phyloP scores from a whole-genome alignment of 2,888 invertebrate species.

The Chymomyza procnemis region DNA sequence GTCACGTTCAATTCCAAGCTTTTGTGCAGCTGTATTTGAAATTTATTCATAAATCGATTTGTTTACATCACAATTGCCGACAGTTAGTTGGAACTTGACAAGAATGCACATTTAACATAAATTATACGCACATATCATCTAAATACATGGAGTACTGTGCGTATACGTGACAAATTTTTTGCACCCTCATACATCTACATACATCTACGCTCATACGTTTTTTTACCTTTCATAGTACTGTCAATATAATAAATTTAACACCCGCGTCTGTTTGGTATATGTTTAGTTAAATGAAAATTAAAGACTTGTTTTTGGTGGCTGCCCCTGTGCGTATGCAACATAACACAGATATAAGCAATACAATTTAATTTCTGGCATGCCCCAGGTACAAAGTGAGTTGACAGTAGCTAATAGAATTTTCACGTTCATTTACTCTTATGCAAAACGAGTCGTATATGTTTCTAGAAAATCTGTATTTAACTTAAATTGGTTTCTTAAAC shows the following conservation, averaged over 20 bases:
- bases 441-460: not conserved
- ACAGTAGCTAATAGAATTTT: not conserved
- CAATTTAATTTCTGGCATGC: not conserved
- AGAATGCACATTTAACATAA: conserved; percentile 13
- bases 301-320: not conserved
- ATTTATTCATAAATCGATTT: conserved; percentile 59
- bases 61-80: conserved; percentile 21
- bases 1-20: not conserved
- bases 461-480: not conserved
- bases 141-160: not conserved
- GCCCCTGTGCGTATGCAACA: not conserved
- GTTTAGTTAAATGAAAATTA: not conserved
- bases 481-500: too few species aligned
- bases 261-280: not conserved
- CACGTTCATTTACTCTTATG: not conserved
- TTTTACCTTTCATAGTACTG: conserved; percentile 34
- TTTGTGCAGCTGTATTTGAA: not conserved
- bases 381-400: not conserved
- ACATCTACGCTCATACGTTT: not conserved
- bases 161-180: not conserved
- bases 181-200: not conserved
- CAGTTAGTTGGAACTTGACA: not conserved
- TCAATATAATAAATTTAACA: conserved; percentile 44
- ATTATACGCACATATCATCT: conserved; percentile 11
- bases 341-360: not conserved